Base-by-base conservation (phyloP, 1,140 invertebrate species). In the Halesus radiatus region DNA sequence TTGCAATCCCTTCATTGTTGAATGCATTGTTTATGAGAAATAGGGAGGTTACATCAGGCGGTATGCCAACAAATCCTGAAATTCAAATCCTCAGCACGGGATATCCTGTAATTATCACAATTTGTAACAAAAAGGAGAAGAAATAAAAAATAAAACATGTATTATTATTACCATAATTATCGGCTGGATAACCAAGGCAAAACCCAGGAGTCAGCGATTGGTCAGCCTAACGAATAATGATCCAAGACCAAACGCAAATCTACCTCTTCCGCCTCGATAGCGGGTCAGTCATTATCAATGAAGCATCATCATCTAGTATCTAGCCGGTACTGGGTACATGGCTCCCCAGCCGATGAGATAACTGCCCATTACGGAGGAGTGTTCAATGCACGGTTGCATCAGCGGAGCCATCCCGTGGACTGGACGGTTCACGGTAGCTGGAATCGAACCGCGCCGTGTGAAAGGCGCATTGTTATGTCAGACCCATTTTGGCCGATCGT, bases 311-410 rank as follows among this genome's bases (percentile, higher is more conserved):
- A 16, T 45, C 37, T 45, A 45, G 10, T 13, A 45, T 45, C 37
- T 45, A 13, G 37, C 37, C 37, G 37, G 37, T 13, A 45, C 10
- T 32, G 32, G 32, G 32, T 32, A 32, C 32, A 32, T 32, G 5
- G 13, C 13, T 54, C 22, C 22, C 10, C 23, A 15, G 62, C 26
- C 29, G 62, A 66, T 37, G 62, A 66, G 62, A 68, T 37, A 50
- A 50, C 64, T 32, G 32, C 32, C 64, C 16, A 22, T 68, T 45
- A 68, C 16, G 20, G 64, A n/a, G 32, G 1, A 68, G 13, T 18
- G 50, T 45, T n/a, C n/a, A n/a, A n/a, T n/a, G n/a, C n/a, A 45
- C 64, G 26, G 64, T 68, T 68, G 64, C 64, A 68, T 68, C 64
- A 68, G 3, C 64, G 64, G 16, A 32, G 64, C 16, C 37, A 45